These are phyloP conservation scores for Ophion slaviceki DNA, from an alignment of 2,888 invertebrate genomes.

Conservation along the genomic window DNA sequence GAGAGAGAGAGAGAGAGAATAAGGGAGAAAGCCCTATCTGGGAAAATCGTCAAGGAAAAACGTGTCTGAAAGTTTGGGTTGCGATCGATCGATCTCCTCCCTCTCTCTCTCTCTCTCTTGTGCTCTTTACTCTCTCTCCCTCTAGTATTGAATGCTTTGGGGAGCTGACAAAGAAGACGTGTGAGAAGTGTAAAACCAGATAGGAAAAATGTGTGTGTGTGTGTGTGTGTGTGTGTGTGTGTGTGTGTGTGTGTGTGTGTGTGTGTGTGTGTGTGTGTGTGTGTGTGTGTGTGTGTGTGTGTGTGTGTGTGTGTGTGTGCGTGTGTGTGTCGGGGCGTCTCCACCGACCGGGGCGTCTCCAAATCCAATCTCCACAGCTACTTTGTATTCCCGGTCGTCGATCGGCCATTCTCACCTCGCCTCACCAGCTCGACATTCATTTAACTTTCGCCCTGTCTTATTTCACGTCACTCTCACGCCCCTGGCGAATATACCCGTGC, in stretches of 20 bases:
- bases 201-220: background rate
- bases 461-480: conserved; percentile 64
- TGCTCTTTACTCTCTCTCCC: conserved; percentile 8
- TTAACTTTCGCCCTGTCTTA: conserved; percentile 69
- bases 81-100: conserved; percentile 50
- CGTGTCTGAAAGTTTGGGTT: conserved; percentile 64
- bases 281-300: conserved; percentile 1
- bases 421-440: conserved; percentile 69
- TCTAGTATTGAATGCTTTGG: conserved; percentile 49
- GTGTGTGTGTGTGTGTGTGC: conserved; percentile 22
- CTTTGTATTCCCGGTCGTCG: conserved; percentile 69
- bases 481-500: conserved; percentile 60
- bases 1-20: conserved; percentile 10
- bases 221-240: conserved; percentile 14
- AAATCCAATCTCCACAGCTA: conserved; percentile 71
- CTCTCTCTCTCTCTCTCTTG: conserved; percentile 10
- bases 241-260: conserved; percentile 15
- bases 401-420: conserved; percentile 68
- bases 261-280: conserved; percentile 17
- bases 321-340: conserved; percentile 29
- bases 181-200: conserved; percentile 51
- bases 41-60: conserved; percentile 67
- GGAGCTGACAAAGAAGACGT: conserved; percentile 58
- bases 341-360: conserved; percentile 58
- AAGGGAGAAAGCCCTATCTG: conserved; percentile 30